Base-by-base conservation (phyloP, 2,797 vertebrate species). In the Thaleichthys pacificus region DNA sequence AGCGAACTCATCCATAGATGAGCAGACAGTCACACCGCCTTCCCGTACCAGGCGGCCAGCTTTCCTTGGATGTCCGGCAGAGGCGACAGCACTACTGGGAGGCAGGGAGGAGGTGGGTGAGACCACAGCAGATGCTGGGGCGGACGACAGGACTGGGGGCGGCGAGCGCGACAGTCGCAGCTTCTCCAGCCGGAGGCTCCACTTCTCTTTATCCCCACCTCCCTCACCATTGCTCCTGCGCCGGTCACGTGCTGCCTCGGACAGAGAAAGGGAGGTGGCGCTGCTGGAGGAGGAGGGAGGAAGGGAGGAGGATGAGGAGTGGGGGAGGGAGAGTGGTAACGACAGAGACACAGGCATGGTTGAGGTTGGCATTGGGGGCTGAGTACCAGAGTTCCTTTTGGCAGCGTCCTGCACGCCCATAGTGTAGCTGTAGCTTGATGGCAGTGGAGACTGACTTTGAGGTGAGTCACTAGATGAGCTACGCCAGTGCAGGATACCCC, bases 401-500 rank as follows among this genome's bases (percentile, higher is more conserved):
- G 72, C 4, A 1, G 88, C 75, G 5, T 93, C 92, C 79, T 93
- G 92, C 22, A 91, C 84, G 0, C 93, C 92, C 88, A 90, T 87
- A 0, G 92, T 93, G 87, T 93, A 94, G 84, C 93, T 93, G 85
- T 92, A 93, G 90, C 92, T 93, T 77, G 92, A 91, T 75, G 92
- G 91, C 72, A 93, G 85, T 54, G 69, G 89, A 66, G 74, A 79
- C 66, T 80, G 82, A 61, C 77, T 89, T 82, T 90, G 90, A 4
- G 88, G 74, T 0, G 88, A 81, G 71, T 93, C 87, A 66, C 93
- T 68, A 85, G 92, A 93, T 0, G 94, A 88, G 67, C 95, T 95
- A 2, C 94, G 90, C 96, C 96, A 97, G 85, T 97, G 96, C 77
- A 97, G 90, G 81, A 97, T 97, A 30, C 96, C 96, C 0, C 95